Percentiles rank a stretch among this genome's conserved stretches.
These are phyloP conservation scores for Leptarthrus brevirostris DNA, from an alignment of 2,888 invertebrate genomes.

Conservation along the genomic window DNA sequence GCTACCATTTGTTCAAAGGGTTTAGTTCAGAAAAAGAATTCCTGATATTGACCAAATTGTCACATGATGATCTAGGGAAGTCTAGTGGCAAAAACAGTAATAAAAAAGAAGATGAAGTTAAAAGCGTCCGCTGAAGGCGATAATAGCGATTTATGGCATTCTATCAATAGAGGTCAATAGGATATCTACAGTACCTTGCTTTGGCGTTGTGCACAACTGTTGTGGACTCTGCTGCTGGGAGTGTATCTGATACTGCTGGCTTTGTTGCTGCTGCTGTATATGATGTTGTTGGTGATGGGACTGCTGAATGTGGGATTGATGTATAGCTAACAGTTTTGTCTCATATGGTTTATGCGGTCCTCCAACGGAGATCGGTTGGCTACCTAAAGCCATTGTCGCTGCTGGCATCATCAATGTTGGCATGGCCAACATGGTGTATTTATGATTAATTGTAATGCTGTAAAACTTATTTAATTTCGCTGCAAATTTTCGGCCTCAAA, in stretches of 20 bases:
- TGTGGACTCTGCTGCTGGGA: constrained; percentile 67
- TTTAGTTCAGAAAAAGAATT: constrained; percentile 5
- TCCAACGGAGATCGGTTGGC: constrained; percentile 65
- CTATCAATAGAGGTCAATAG: constrained; percentile 48
- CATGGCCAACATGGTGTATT: constrained; percentile 66
- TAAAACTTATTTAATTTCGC: background rate
- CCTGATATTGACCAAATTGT: constrained; percentile 24
- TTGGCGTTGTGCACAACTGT: constrained; percentile 65
- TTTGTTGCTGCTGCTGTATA: constrained; percentile 58
- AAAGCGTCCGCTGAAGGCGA: constrained; percentile 18
- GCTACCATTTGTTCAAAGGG: constrained; percentile 7
- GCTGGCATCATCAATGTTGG: constrained; percentile 69
- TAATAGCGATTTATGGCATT: constrained; percentile 48
- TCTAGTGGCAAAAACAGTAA: background rate
- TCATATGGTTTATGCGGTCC: constrained; percentile 65
- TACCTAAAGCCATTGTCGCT: constrained; percentile 67
- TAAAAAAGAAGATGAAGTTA: constrained; percentile 13
- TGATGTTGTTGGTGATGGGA: constrained; percentile 59
- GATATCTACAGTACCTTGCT: constrained; percentile 62
- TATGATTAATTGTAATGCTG: constrained; percentile 31
- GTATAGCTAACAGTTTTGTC: constrained; percentile 67
- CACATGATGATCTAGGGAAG: constrained; percentile 29
- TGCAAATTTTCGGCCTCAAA: too few relatives aligned
- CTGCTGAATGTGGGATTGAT: constrained; percentile 67
- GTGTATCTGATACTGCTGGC: constrained; percentile 65